Evolutionary conservation across 2,888 invertebrate genomes (phyloP).

Genomic region (Drosophila ustulata): DNA sequence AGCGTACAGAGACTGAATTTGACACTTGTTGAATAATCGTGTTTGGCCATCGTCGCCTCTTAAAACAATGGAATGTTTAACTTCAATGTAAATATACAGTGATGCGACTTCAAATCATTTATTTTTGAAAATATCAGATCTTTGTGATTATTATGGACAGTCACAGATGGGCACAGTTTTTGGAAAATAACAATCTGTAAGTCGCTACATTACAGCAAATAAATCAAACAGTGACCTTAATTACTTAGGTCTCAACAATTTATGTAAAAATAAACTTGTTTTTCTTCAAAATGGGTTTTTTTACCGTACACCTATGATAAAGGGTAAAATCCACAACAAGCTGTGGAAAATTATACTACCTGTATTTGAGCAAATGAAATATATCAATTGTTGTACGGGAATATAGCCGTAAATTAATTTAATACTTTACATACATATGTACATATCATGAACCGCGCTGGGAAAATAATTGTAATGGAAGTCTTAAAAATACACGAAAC

Average conservation of each 20-base stretch:
- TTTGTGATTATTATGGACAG: slow-evolving; percentile 43
- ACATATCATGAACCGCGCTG: slow-evolving; percentile 6
- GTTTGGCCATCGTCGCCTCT: not conserved
- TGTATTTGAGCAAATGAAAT: slow-evolving; percentile 33
- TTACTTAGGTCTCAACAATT: slow-evolving; percentile 1
- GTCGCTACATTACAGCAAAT: slow-evolving; percentile 27
- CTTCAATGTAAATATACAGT: not conserved
- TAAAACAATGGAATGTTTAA: not conserved
- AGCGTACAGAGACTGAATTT: not conserved
- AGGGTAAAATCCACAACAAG: slow-evolving; percentile 5
- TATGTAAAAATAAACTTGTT: slow-evolving; percentile 14
- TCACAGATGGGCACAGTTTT: slow-evolving; percentile 59
- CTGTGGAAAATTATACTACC: slow-evolving; percentile 3
- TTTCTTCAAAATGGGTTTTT: slow-evolving; percentile 4
- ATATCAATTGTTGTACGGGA: slow-evolving; percentile 7
- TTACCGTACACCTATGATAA: not conserved
- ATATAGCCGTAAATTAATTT: not conserved
- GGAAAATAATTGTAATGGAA: slow-evolving; percentile 35
- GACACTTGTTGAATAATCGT: slow-evolving; percentile 11
- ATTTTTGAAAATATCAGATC: not conserved
- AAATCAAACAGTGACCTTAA: not conserved
- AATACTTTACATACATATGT: not conserved
- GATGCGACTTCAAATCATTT: not conserved
- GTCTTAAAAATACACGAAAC: slow-evolving; percentile 28
- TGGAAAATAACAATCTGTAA: slow-evolving; percentile 74